Base-by-base conservation (phyloP, 35 echinoderm and acorn worm genomes). In the Apostichopus parvimensis region DNA sequence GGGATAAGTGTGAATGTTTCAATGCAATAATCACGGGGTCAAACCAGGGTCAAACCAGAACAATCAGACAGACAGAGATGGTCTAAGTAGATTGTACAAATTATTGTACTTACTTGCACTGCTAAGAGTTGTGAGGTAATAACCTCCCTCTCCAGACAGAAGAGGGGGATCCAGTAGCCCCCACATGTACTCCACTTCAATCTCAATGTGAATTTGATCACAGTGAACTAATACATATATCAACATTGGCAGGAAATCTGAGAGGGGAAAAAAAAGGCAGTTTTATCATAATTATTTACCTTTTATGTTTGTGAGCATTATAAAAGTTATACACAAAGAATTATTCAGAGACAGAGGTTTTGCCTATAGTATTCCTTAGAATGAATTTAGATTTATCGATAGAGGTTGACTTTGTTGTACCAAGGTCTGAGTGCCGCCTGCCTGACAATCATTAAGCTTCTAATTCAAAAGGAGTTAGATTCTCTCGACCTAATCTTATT, bases 141-240 rank as follows among this genome's bases (percentile, higher is more conserved):
- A 99, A 2, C 95, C 97, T 20, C 93, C 93, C 78, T 99, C 94
- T 45, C 97, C 97, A 61, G 95, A 94, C 9, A 99, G 82, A 54
- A 93, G 87, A 52, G 91, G 80, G 9, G 97, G 93, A 6, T 99
- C 97, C 15, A 99, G 82, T 5, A 96, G 87, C 11, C 97, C 95
- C 95, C 95, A 96, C 93, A 99, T 99, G 58, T 99, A 99, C 60
- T 99, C 95, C 57, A 95, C 91, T 56, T 99, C 97, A 95, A 99
- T 93, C 90, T 99, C 97, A 4, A 95, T 93, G 21, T 94, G 94
- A 53, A 94, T 91, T 17, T 90, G 91, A 87, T 99, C 94, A 86
- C 97, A 99, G 45, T 99, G 94, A 52, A 94, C 97, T 53, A 99
- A 61, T 34, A 95, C 95, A 92, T 99, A 99, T 58, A 99, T 99